A percentile compares a stretch with the other conserved stretches of the same genome.
phyloP scores from a whole-genome alignment of 2,113 vertebrate species.

The Sebastes fasciatus region DNA sequence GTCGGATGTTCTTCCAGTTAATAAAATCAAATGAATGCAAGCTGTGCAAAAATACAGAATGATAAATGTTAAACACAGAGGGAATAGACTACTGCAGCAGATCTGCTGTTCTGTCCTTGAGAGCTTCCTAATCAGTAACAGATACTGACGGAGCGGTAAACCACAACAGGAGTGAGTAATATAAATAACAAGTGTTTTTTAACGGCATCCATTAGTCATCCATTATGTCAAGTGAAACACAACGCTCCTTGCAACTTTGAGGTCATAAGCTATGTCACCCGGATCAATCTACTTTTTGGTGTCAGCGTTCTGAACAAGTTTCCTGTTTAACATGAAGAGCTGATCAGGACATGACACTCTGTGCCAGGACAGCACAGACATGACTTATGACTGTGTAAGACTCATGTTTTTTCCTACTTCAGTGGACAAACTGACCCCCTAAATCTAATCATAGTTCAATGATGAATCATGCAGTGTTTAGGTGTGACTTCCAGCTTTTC shows the following conservation, averaged over 20 bases:
- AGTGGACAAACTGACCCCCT: neutral
- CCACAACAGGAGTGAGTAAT: neutral
- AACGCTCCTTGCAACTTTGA: neutral
- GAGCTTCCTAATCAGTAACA: conserved; percentile 10
- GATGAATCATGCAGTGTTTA: neutral
- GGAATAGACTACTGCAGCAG: neutral
- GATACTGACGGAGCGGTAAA: conserved; percentile 13
- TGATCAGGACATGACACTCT: neutral
- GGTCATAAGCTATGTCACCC: neutral
- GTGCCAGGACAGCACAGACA: neutral
- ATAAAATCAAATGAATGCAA: neutral
- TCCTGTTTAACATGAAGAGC: neutral
- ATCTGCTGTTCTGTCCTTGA: conserved; percentile 41
- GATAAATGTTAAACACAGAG: neutral
- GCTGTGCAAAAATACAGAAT: neutral
- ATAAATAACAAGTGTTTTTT: neutral
- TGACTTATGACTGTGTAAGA: neutral
- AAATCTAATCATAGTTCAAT: neutral
- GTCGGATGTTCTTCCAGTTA: neutral
- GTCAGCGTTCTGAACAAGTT: conserved; percentile 7
- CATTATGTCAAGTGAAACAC: neutral
- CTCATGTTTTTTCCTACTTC: neutral
- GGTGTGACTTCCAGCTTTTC: neutral
- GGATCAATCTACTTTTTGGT: neutral
- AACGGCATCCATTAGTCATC: neutral